These are phyloP conservation scores for Mactromeris polynyma DNA, from an alignment of 2,888 invertebrate genomes.

Conservation along the genomic window DNA sequence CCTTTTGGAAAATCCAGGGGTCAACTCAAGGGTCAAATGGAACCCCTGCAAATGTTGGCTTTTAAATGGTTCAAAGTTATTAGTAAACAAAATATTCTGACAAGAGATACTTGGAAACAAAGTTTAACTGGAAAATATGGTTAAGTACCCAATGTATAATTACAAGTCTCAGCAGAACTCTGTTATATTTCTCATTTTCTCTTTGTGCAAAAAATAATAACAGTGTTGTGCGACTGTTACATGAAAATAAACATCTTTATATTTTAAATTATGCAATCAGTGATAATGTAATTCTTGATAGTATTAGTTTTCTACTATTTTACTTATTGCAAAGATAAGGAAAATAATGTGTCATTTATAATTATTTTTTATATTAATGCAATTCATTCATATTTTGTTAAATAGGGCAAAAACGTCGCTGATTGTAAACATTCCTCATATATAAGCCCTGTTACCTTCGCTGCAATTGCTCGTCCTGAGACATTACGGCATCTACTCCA, in stretches of 20 bases:
- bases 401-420: conserved; percentile 38
- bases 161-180: not conserved
- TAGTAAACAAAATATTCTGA: too few species aligned
- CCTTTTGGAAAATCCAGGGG: too few species aligned
- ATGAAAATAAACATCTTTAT: too few species aligned
- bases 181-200: not conserved
- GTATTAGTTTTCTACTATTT: not conserved
- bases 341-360: not conserved
- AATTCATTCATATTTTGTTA: conserved; percentile 37
- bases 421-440: conserved; percentile 37
- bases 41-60: too few species aligned
- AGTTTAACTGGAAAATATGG: too few species aligned
- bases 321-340: not conserved
- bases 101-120: too few species aligned
- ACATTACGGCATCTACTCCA: conserved; percentile 17
- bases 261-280: not conserved
- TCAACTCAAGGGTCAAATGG: too few species aligned
- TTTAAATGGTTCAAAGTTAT: too few species aligned
- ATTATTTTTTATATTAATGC: not conserved
- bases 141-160: too few species aligned
- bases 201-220: not conserved
- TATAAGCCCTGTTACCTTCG: conserved; percentile 13
- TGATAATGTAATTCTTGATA: not conserved
- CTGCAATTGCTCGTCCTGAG: conserved; percentile 19
- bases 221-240: not conserved